These are phyloP conservation scores for Alcedo atthis DNA, from an alignment of 2,797 vertebrate species.

Conservation along the genomic window DNA sequence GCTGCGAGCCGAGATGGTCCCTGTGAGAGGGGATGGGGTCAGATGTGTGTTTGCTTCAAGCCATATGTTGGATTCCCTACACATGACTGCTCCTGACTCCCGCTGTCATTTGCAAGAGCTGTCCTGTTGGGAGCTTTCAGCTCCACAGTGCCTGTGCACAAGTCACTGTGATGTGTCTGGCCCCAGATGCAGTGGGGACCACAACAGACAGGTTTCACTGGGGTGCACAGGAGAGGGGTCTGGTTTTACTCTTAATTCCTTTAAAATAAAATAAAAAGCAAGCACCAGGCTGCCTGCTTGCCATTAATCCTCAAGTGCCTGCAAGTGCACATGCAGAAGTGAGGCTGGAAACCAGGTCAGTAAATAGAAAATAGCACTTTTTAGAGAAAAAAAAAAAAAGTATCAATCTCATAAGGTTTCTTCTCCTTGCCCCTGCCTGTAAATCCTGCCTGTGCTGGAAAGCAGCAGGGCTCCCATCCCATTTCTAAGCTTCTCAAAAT, in stretches of 20 bases:
- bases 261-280: not conserved
- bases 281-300: not conserved
- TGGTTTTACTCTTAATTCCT: not conserved
- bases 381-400: not conserved
- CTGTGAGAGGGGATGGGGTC: not conserved
- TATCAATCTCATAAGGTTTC: not conserved
- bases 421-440: not conserved
- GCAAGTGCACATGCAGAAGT: fast-evolving
- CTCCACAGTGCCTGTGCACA: fast-evolving
- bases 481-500: not conserved
- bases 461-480: not conserved
- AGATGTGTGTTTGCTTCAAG: not conserved
- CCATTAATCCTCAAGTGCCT: not conserved
- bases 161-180: not conserved
- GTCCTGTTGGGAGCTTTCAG: not conserved
- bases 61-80: not conserved
- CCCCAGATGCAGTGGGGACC: not conserved
- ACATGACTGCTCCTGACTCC: not conserved
- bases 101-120: fast-evolving
- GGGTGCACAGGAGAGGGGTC: not conserved
- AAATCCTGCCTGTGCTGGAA: not conserved
- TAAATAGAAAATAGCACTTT: not conserved
- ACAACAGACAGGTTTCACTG: fast-evolving
- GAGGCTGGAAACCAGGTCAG: constrained; percentile 38
- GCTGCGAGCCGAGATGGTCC: not conserved